phyloP scores from a whole-genome alignment of 2,888 invertebrate genomes.

The Glyphotaelius pellucidus region DNA sequence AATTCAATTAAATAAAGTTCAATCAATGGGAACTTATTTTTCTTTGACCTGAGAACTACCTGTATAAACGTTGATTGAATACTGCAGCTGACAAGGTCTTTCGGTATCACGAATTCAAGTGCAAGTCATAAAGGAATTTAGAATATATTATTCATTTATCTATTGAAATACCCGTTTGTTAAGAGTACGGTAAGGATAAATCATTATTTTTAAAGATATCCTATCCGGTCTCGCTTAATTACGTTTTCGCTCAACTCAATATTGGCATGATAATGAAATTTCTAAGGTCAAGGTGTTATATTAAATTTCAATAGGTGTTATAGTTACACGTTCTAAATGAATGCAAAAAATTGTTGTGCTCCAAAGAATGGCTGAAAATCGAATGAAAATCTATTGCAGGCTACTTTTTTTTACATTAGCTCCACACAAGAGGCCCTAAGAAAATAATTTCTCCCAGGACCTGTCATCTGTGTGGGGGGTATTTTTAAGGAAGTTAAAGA shows the following conservation, averaged over 20 bases:
- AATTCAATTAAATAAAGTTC: neutral
- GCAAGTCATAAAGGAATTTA: neutral
- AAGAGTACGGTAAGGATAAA: neutral
- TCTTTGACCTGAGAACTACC: neutral
- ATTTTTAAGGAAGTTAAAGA: too few relatives aligned
- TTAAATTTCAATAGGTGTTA: neutral
- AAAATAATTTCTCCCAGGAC: too few relatives aligned
- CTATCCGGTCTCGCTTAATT: neutral
- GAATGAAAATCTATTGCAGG: neutral
- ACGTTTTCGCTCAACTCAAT: neutral
- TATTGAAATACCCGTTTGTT: neutral
- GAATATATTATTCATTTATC: neutral
- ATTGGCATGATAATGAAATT: constrained; percentile 2
- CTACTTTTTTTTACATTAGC: neutral
- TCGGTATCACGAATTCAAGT: neutral
- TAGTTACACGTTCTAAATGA: neutral
- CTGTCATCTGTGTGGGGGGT: too few relatives aligned
- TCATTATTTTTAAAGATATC: neutral
- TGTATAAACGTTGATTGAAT: neutral
- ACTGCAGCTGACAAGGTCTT: neutral
- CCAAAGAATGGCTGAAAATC: neutral
- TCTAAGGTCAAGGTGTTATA: neutral
- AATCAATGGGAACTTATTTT: neutral
- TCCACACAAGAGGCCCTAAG: too few relatives aligned
- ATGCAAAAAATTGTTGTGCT: neutral